phyloP scores from a whole-genome alignment of 2,797 vertebrate species.

The Smutsia temminckii region DNA sequence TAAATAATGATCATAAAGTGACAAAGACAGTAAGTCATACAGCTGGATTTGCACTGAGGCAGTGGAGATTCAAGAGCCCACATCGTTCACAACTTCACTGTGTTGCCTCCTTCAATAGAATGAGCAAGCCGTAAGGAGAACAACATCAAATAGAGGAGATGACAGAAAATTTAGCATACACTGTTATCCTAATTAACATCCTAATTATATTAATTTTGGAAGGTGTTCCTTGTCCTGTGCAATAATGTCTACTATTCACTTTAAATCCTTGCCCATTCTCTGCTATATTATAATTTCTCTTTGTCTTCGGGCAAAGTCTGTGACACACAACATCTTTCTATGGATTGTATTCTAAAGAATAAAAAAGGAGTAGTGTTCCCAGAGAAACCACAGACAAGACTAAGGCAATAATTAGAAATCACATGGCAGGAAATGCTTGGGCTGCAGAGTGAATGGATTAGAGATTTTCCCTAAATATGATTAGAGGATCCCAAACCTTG shows the following conservation, averaged over 20 bases:
- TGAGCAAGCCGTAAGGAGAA: background rate
- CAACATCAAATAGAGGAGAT: background rate
- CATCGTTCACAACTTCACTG: background rate
- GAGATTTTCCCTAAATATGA: background rate
- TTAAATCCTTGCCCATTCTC: background rate
- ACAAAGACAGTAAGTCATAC: background rate
- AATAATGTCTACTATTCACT: background rate
- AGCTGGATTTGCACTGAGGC: background rate
- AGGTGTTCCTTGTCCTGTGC: background rate
- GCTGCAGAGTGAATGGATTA: background rate
- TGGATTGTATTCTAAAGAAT: background rate
- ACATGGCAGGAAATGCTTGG: background rate
- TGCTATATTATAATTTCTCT: background rate
- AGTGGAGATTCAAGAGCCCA: background rate
- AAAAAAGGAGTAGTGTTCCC: background rate
- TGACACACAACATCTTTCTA: background rate
- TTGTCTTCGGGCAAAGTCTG: background rate
- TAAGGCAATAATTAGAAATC: background rate
- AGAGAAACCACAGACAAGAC: background rate
- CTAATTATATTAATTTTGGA: background rate
- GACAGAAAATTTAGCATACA: background rate
- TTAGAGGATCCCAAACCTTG: background rate
- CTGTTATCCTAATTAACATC: background rate
- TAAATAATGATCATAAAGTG: background rate
- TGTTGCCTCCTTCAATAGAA: background rate